These are phyloP conservation scores for Ariopsis seemanni DNA, from an alignment of 2,113 vertebrate genomes.

Conservation along the genomic window DNA sequence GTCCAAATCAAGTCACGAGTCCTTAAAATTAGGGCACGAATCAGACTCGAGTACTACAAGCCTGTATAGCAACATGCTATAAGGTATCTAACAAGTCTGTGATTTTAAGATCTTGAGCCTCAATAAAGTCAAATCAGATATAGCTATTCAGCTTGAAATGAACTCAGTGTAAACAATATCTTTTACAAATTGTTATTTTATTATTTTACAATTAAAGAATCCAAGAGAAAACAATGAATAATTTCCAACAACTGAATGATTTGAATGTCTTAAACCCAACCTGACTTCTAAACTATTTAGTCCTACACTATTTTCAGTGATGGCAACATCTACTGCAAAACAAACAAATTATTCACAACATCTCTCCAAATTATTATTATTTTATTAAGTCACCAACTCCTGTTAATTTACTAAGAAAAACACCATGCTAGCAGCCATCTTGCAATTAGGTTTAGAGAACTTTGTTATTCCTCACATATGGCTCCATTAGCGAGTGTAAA, in stretches of 20 bases:
- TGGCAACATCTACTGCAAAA: not conserved
- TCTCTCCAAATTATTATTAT: not conserved
- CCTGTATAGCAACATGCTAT: not conserved
- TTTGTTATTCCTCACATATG: not conserved
- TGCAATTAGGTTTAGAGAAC: not conserved
- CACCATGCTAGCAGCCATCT: not conserved
- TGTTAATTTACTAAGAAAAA: not conserved
- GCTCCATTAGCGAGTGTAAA: constrained; percentile 6
- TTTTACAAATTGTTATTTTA: not conserved
- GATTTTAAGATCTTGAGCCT: not conserved
- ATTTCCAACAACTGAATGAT: not conserved
- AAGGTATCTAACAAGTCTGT: not conserved
- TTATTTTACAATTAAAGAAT: not conserved
- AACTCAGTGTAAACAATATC: not conserved
- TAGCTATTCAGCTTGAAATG: not conserved
- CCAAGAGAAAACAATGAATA: not conserved
- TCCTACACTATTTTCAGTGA: not conserved
- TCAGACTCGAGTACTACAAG: too few species aligned
- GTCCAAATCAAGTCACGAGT: too few species aligned
- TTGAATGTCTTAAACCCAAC: not conserved
- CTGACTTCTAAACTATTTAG: not conserved
- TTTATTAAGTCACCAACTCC: not conserved
- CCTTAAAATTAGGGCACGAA: too few species aligned
- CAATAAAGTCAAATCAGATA: not conserved
- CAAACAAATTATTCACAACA: not conserved